phyloP scores from a whole-genome alignment of 1,140 invertebrate species.

The Medauroidea extradentata region DNA sequence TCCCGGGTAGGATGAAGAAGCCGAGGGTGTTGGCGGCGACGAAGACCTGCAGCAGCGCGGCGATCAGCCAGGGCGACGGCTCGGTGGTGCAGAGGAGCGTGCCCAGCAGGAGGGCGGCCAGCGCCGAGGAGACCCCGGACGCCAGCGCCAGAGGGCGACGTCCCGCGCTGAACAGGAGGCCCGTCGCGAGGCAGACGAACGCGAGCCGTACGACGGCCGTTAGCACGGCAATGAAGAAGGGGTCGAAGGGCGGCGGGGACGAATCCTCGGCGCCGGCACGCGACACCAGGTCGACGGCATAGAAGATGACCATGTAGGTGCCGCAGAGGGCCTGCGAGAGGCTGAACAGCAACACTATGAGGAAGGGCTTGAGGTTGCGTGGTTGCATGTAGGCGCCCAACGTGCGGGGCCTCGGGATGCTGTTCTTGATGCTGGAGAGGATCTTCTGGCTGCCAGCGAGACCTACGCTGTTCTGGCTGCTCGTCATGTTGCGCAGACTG shows the following conservation, averaged over 20 bases:
- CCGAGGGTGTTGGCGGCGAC: constrained; percentile 64
- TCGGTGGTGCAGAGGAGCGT: constrained; percentile 43
- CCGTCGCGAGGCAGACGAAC: constrained; percentile 58
- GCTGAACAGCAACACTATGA: constrained; percentile 66
- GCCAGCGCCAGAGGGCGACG: constrained; percentile 56
- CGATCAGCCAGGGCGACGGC: constrained; percentile 40
- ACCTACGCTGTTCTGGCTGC: no score
- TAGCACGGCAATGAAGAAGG: constrained; percentile 56
- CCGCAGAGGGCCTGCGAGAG: constrained; percentile 65
- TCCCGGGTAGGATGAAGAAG: constrained; percentile 63
- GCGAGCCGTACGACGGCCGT: constrained; percentile 57
- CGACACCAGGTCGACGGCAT: constrained; percentile 63
- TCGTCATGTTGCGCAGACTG: no score
- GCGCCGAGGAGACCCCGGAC: constrained; percentile 48
- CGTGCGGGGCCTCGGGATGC: neutral
- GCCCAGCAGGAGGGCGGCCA: constrained; percentile 54
- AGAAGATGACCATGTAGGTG: constrained; percentile 68
- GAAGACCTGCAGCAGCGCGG: constrained; percentile 54
- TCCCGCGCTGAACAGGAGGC: constrained; percentile 56
- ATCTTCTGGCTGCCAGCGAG: neutral
- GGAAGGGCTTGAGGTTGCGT: constrained; percentile 56
- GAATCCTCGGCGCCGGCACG: constrained; percentile 47
- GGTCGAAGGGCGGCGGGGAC: constrained; percentile 32
- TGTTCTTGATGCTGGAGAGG: neutral
- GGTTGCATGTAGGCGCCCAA: neutral